Conservation (phyloP, 1,140 invertebrate species). For the Drosophila sucinea region DNA sequence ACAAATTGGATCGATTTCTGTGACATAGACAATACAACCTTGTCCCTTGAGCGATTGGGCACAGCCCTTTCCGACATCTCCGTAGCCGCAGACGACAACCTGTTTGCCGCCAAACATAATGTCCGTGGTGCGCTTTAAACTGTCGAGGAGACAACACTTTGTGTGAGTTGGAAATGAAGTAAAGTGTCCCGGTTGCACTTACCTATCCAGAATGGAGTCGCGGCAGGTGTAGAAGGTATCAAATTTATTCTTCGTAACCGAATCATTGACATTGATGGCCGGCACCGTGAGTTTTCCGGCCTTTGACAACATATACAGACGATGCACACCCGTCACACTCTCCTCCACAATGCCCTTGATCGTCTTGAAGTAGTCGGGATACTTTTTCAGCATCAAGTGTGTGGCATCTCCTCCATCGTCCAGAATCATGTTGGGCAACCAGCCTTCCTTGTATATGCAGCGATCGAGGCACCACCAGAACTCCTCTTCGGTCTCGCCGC, state of each 20-base stretch:
- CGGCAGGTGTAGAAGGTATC: constrained; percentile 86
- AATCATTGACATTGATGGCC: constrained; percentile 99
- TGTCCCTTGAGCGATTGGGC: constrained; percentile 96
- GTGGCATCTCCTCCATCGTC: constrained; percentile 99
- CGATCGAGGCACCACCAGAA: constrained; percentile 99
- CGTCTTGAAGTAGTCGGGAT: constrained; percentile 95
- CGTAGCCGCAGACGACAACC: constrained; percentile 98
- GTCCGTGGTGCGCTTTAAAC: constrained; percentile 96
- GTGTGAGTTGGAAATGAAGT: not conserved
- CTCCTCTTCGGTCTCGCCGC: constrained; percentile 97
- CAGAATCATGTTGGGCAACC: constrained; percentile 98
- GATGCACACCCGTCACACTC: constrained; percentile 98
- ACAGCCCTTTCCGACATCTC: constrained; percentile 99
- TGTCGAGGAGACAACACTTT: not conserved
- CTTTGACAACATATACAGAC: constrained; percentile 97
- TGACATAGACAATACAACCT: constrained; percentile 96
- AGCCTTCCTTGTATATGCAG: constrained; percentile 90
- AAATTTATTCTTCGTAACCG: constrained; percentile 99
- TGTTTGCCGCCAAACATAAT: constrained; percentile 99
- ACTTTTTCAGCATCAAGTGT: constrained; percentile 98
- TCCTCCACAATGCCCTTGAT: constrained; percentile 99
- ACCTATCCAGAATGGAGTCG: constrained; percentile 78
- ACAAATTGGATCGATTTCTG: constrained; percentile 99
- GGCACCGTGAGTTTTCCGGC: constrained; percentile 96
- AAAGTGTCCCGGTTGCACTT: not conserved